These are phyloP conservation scores for Halcyon chelicuti DNA, from an alignment of 2,797 vertebrate genomes.

Conservation along the genomic window DNA sequence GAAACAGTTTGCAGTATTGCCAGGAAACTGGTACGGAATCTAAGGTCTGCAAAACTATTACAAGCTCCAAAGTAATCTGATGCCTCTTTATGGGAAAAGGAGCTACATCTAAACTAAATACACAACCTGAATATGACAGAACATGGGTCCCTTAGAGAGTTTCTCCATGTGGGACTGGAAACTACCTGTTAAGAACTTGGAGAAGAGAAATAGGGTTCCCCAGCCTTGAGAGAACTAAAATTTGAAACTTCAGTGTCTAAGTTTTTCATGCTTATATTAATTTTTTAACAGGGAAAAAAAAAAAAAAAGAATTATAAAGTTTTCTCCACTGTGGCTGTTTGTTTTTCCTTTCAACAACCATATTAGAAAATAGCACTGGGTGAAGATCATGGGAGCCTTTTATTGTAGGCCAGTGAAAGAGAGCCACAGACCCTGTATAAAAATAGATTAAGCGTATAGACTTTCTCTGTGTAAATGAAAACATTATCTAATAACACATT, in stretches of 20 bases:
- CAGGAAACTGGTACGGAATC: background rate
- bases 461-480: slow-evolving; percentile 15
- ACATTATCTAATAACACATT: background rate
- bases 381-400: background rate
- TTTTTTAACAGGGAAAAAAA: background rate
- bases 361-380: background rate
- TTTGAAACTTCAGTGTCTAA: background rate
- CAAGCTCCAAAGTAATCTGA: background rate
- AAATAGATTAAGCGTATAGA: background rate
- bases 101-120: background rate
- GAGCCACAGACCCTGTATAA: background rate
- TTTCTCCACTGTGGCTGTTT: background rate
- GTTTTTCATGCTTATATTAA: background rate
- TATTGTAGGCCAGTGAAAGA: background rate
- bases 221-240: background rate
- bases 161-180: background rate
- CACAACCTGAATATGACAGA: background rate
- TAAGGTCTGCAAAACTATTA: background rate
- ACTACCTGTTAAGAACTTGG: background rate
- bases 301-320: background rate
- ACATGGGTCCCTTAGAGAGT: background rate
- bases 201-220: background rate
- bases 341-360: background rate
- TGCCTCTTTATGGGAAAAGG: background rate
- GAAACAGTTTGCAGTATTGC: background rate